phyloP scores from a whole-genome alignment of 2,113 vertebrate species.

The Kryptolebias marmoratus region DNA sequence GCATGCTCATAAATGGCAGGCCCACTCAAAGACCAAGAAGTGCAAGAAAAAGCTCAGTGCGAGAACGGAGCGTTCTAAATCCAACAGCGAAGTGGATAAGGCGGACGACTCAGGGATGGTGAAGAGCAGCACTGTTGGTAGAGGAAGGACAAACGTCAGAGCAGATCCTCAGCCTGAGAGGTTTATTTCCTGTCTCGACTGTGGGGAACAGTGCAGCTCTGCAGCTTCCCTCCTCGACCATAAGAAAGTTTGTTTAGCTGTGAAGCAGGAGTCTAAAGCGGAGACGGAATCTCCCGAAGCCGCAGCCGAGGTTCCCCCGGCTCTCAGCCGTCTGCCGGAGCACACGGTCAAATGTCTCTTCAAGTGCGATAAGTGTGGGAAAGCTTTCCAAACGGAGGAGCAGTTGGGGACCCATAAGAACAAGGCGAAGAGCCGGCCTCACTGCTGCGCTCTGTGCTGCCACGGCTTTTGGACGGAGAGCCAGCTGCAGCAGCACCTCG shows the following conservation, averaged over 20 bases:
- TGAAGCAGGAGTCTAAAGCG: slow-evolving; percentile 29
- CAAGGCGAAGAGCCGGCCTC: slow-evolving; percentile 72
- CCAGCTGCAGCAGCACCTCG: slow-evolving; percentile 81
- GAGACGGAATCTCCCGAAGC: slow-evolving; percentile 35
- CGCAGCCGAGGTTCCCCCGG: slow-evolving; percentile 24
- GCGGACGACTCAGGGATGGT: neutral
- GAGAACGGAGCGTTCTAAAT: neutral
- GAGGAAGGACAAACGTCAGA: slow-evolving; percentile 10
- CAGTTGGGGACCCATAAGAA: slow-evolving; percentile 71
- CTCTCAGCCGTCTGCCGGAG: slow-evolving; percentile 31
- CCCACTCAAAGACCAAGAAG: slow-evolving; percentile 56
- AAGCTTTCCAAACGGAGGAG: slow-evolving; percentile 77
- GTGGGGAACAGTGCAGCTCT: slow-evolving; percentile 53
- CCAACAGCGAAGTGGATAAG: neutral
- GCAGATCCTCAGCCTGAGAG: slow-evolving; percentile 13
- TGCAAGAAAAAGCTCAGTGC: neutral
- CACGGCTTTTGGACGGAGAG: slow-evolving; percentile 78
- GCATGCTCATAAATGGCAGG: slow-evolving; percentile 80
- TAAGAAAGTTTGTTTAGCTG: slow-evolving; percentile 33
- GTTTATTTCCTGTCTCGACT: slow-evolving; percentile 39
- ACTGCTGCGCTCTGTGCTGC: slow-evolving; percentile 81
- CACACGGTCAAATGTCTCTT: slow-evolving; percentile 71
- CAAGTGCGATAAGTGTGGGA: slow-evolving; percentile 82
- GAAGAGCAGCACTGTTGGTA: neutral
- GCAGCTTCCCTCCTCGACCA: slow-evolving; percentile 50